Evolutionary conservation across 2,113 vertebrate genomes (phyloP), one percentile per base, ranked within the genome.

Genomic region (Lipotes vexillifer): DNA sequence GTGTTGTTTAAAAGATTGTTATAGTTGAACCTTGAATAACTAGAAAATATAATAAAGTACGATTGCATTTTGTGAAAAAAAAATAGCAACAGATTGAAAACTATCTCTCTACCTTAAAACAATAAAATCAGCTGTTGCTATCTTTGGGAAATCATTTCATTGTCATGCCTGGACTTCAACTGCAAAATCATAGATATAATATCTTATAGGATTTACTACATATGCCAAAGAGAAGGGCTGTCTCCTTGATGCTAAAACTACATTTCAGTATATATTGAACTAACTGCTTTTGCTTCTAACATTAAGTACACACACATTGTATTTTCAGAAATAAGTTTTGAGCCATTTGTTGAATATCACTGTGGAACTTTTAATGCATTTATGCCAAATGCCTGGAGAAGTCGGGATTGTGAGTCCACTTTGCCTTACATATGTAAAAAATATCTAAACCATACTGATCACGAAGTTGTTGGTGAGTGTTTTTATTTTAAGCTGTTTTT

Each of bases 381-480:
- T 5, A 38, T 96, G 29, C 94, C 97, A 41, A 97, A 98, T 8
- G 96, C 98, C 93, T 99, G 99, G 99, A 98, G 98, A 93, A 99
- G 98, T 94, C 98, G 98, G 20, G 97, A 98, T 14, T 99, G 99
- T 98, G 99, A 99, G 59, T 98, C 98, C 14, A 98, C 98, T 57
- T 98, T 99, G 94, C 99, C 99, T 92, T 99, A 99, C 90, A 88
- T 99, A 92, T 99, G 99, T 98, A 99, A 99, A 98, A 99, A 99
- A 98, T 98, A 98, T 8, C 98, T 99, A 49, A 99, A 99, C 63
- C 89, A 97, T 97, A 98, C 98, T 95, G 91, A 98, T 94, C 98
- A 8, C 0, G 98, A 99, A 98, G 98, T 93, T 0, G 77, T 99
- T n/a, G 99, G 99, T 99, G 98, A 99, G 99, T 98, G 52, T 95